A percentile compares a stretch with the other conserved stretches of the same genome.
Conservation (phyloP, 92 coral and sea anemone genomes). For the Paragorgia papillata region DNA sequence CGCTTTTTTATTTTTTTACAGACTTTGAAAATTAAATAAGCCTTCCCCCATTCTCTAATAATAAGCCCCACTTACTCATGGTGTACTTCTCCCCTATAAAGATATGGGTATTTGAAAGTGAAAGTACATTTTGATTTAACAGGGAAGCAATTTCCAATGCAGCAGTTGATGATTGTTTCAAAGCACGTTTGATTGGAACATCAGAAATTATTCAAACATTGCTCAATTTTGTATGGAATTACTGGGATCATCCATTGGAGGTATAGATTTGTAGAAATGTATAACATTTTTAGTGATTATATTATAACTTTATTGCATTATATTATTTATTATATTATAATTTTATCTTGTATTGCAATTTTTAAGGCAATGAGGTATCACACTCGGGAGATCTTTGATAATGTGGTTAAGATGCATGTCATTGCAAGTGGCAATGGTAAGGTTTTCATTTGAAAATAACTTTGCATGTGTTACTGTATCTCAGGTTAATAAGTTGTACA, state of each 20-base stretch:
- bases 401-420: constrained; percentile 74
- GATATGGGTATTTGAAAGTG: no score
- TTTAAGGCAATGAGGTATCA: constrained; percentile 82
- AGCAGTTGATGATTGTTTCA: constrained; percentile 38
- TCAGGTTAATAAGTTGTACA: neutral
- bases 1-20: no score
- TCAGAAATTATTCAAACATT: constrained; percentile 69
- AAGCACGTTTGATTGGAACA: constrained; percentile 60
- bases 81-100: no score
- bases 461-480: neutral
- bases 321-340: no score
- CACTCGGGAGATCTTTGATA: constrained; percentile 81
- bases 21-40: no score
- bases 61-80: no score
- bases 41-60: no score
- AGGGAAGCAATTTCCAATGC: constrained; percentile 47
- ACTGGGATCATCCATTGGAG: constrained; percentile 96
- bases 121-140: neutral
- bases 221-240: constrained; percentile 80
- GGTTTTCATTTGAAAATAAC: neutral
- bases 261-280: constrained; percentile 31
- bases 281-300: neutral
- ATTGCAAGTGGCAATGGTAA: constrained; percentile 60
- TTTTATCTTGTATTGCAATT: neutral
- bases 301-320: no score